Evolutionary conservation across 2,888 invertebrate genomes (phyloP), one percentile per base, ranked within the genome.

Genomic region (Gari tellinella): DNA sequence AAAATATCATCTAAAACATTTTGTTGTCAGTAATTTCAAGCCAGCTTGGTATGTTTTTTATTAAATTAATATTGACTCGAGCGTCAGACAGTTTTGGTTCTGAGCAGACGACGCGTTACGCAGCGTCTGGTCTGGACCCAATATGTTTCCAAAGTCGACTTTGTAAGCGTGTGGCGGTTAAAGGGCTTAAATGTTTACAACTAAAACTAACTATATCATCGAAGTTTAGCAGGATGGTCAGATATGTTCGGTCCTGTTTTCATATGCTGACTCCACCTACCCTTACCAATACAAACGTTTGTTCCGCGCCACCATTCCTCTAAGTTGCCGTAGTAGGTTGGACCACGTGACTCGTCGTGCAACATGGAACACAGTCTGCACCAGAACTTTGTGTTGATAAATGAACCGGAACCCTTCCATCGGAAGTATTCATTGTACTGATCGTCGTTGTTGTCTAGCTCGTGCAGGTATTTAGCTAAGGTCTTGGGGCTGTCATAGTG

Each of bases 311-410:
- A 98, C 98, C 98, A 98, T 77, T 95, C 95, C 91, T 97, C 97
- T 72, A 98, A 94, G 75, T 98, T 96, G 56, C 94, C 93, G 93
- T 96, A 97, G 40, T 62, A 67, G 8, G 72, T 91, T 7, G 65
- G 69, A 8, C 72, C 62, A 31, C 64, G 72, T 17, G 82, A 77
- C 25, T 74, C 76, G 56, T 87, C 89, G 51, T 90, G 87, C 21
- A 90, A 72, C 85, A 92, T 81, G 21, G 96, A 95, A 92, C 97
- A 97, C 72, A 97, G 94, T 48, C 97, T 95, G 91, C 97, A 97
- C 95, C 97, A 97, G 93, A 97, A 97, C 92, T 95, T 97, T 23
- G 99, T 99, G 93, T 99, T 98, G 88, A 99, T 96, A 91, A 99
- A 97, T 91, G 97, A 96, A 0, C 99, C 99, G 0, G 97, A 97